A percentile compares a stretch with the other conserved stretches of the same genome.
Conservation (phyloP, 2,113 vertebrate species). For the Anarhynchus alexandrinus region DNA sequence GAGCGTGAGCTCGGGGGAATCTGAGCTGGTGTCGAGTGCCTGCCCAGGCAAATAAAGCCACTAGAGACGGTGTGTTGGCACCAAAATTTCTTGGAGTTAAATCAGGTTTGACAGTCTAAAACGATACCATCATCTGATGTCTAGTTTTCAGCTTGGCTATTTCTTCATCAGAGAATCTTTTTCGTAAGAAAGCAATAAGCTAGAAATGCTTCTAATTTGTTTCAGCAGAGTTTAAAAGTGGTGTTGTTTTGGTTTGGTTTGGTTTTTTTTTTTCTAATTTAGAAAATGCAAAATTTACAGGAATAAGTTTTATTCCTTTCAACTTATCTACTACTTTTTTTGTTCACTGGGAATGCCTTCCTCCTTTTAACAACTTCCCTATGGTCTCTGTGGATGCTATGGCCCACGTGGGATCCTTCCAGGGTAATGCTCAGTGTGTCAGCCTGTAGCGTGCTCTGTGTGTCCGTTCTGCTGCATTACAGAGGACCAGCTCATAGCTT, state of each 20-base stretch:
- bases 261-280: background rate
- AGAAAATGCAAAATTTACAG: background rate
- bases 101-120: background rate
- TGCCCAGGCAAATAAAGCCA: background rate
- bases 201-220: background rate
- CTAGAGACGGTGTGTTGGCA: fast-evolving
- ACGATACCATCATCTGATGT: background rate
- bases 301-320: background rate
- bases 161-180: background rate
- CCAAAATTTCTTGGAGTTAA: background rate
- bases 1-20: background rate
- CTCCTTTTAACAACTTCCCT: background rate
- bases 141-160: background rate
- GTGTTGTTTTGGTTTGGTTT: background rate
- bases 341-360: background rate
- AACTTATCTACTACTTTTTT: background rate
- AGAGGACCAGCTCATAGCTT: background rate
- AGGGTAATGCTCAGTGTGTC: background rate
- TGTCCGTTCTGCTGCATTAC: fast-evolving
- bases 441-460: background rate
- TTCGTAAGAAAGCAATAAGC: background rate
- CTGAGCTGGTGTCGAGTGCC: background rate
- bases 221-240: background rate
- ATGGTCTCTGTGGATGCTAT: background rate
- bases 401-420: background rate